Conservation (phyloP, 2,888 invertebrate genomes). For the Mechanitis mazaeus region DNA sequence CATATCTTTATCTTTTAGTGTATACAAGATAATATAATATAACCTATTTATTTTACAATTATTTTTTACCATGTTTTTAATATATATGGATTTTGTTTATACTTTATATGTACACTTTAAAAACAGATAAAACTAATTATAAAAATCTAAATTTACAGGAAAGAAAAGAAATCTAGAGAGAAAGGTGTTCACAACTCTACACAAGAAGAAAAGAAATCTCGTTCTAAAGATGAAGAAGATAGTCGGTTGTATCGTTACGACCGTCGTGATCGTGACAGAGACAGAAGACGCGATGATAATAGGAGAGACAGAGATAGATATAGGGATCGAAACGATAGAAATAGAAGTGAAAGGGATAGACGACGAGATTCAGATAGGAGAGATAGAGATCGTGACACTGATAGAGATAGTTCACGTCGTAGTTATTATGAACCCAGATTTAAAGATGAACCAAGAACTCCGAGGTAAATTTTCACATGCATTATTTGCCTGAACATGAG, state of each 20-base stretch:
- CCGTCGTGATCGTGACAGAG: conserved; percentile 43
- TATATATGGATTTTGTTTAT: not conserved
- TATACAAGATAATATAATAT: no score
- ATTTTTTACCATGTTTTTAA: no score
- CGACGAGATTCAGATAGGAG: conserved; percentile 40
- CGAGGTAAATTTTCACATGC: conserved; percentile 63
- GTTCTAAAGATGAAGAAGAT: conserved; percentile 60
- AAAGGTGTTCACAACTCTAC: conserved; percentile 84
- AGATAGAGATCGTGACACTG: conserved; percentile 47
- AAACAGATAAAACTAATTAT: not conserved
- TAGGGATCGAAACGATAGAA: conserved; percentile 42
- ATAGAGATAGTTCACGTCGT: conserved; percentile 65
- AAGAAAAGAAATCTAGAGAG: conserved; percentile 76
- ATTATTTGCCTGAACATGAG: not conserved
- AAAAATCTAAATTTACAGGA: conserved; percentile 43
- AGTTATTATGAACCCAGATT: conserved; percentile 80
- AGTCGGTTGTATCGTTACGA: conserved; percentile 51
- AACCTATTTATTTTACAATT: no score
- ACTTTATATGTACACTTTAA: not conserved
- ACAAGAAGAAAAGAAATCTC: conserved; percentile 71
- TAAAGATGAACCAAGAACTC: conserved; percentile 91
- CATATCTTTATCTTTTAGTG: no score
- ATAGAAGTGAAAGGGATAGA: conserved; percentile 49
- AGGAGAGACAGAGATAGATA: conserved; percentile 37
- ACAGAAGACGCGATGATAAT: conserved; percentile 33